phyloP scores from a whole-genome alignment of 2,113 vertebrate genomes.

The Sitta europaea region DNA sequence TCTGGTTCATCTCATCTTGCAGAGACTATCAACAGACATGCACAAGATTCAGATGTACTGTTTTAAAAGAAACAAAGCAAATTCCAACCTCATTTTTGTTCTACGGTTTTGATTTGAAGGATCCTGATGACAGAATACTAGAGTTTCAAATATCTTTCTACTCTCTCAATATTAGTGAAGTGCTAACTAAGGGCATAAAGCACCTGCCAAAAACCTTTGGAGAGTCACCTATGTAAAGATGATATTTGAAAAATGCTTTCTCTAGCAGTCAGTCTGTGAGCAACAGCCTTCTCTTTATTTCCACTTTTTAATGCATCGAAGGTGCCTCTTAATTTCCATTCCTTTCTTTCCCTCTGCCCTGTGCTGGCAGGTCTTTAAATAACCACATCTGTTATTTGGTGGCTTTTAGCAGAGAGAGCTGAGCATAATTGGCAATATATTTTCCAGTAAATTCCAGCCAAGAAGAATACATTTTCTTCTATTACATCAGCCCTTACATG shows the following conservation, averaged over 20 bases:
- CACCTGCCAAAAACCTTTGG: background rate
- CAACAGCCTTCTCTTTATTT: background rate
- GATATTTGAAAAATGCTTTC: background rate
- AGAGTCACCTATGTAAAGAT: background rate
- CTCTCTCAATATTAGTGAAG: background rate
- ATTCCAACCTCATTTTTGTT: background rate
- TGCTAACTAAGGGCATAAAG: background rate
- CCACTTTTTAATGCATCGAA: background rate
- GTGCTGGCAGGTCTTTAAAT: background rate
- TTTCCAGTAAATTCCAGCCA: constrained; percentile 44
- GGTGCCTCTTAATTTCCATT: background rate
- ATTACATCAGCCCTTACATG: background rate
- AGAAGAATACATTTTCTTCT: constrained; percentile 6
- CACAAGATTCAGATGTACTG: background rate
- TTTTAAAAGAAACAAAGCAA: background rate
- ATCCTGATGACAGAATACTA: background rate
- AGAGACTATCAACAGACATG: background rate
- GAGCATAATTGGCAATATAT: background rate
- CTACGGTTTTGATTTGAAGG: background rate
- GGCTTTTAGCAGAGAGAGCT: background rate
- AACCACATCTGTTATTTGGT: background rate
- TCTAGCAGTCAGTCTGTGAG: background rate
- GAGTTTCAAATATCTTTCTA: background rate
- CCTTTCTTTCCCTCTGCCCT: background rate
- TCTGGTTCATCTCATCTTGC: background rate